Evolutionary conservation across 2,113 vertebrate genomes (phyloP).

Genomic region (Odobenus rosmarus): DNA sequence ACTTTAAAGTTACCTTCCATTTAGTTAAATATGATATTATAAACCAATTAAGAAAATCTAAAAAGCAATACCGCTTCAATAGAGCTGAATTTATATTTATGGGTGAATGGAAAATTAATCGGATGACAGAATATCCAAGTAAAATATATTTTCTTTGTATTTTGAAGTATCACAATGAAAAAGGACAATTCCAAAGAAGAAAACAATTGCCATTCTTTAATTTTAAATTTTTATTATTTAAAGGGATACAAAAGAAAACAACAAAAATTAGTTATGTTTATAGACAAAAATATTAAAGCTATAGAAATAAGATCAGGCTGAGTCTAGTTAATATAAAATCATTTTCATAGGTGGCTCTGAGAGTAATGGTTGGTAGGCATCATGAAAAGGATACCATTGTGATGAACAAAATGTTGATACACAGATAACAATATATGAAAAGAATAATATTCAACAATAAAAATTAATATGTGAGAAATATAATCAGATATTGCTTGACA

Average conservation of each 20-base stretch:
- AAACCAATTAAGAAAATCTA: background rate
- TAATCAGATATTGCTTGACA: background rate
- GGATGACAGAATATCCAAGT: background rate
- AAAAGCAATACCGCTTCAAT: background rate
- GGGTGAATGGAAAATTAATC: background rate
- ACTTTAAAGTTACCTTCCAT: background rate
- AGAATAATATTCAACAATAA: background rate
- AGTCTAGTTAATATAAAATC: background rate
- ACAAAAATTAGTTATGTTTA: background rate
- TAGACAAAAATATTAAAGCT: background rate
- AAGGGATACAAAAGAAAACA: background rate
- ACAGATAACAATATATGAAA: background rate
- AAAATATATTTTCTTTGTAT: background rate
- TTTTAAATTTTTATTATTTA: background rate
- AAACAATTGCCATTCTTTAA: background rate
- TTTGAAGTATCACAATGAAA: background rate
- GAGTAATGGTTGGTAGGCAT: background rate
- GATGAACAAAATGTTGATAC: background rate
- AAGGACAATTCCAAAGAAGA: background rate
- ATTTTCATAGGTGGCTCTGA: background rate
- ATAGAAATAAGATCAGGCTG: background rate
- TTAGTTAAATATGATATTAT: background rate
- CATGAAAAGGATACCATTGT: background rate
- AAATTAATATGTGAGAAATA: background rate
- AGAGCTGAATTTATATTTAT: background rate